Base-by-base conservation (phyloP, 2,113 vertebrate genomes). In the Pseudopodoces humilis region DNA sequence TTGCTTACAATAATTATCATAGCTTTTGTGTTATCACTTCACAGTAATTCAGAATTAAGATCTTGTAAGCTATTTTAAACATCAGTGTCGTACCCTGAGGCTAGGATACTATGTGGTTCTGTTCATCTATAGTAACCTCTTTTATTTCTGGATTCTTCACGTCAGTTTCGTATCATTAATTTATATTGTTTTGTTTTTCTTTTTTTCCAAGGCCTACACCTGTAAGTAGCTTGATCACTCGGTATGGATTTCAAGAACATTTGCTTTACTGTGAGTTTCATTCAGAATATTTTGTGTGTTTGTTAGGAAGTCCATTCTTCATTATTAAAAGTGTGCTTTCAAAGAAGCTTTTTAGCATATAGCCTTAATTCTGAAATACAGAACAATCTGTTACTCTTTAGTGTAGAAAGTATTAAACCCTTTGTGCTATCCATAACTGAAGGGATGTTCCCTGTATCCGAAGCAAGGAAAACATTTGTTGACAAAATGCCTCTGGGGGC, bases 221-320 rank as follows among this genome's bases (percentile, higher is more conserved):
- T 81, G 96, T 99, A 94, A 99, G 96, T 98, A 98, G 95, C 95
- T 97, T 99, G 97, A 98, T 99, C 56, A 98, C 97, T 97, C 97
- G 98, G 1, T 99, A 99, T 67, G 99, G 99, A 94, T 99, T 99
- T 96, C 99, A 99, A 86, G 99, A 99, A 63, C 99, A 99, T 96
- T 98, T 99, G 72, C 98, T 99, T 86, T 99, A 99, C 95, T 99
- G 99, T 99, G 97, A 99, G 99, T 98, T 97, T 92, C 52, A 33
- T 95, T 98, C 89, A 89, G 68, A 93, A 53, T 77, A 22, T 59
- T 75, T 84, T 37, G n/a, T 68, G 16, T 28, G 39, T 86, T 52
- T 70, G 13, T 65, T 93, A 79, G 24, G 59, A 78, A 72, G 63
- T 90, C 19, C 37, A 35, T 47, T 95, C 27, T 62, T 95, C 18